Evolutionary conservation across 92 coral and sea anemone species (phyloP), one percentile per base, ranked within the genome.

Genomic region (Zoanthus sociatus): DNA sequence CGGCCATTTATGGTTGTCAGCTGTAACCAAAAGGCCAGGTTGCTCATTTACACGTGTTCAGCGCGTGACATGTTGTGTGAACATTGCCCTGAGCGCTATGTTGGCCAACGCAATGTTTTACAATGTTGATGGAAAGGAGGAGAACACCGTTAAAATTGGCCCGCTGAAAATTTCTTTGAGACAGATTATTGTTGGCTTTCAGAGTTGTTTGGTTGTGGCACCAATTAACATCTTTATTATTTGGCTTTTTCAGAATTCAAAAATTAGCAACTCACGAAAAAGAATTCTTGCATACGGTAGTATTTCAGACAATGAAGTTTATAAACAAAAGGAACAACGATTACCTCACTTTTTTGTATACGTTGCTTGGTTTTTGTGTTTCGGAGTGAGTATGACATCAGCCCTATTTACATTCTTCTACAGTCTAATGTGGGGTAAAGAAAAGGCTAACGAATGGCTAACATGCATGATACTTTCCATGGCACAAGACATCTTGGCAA

Each of bases 391-490:
- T 3, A 51, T 81, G 6, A 46, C 88, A 0, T 89, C 93, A 0
- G 91, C 93, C n/a, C 31, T 70, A 1, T 90, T 93, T 50, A 90
- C 93, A 0, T 91, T 93, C 61, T 91, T 93, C 70, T 93, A 92
- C 70, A 92, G 94, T 51, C 21, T 92, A 11, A 86, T 79, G 89
- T 92, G 94, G 94, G 93, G 93, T 14, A 82, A 89, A 70, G 93
- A 89, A 7, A 54, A 70, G 26, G 88, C 90, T 5, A 87, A 92
- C 67, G 16, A 78, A 48, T 78, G 83, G 83, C 69, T 78, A 5
- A 78, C 83, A 4, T 78, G 44, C 16, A 78, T 78, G 26, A 3
- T 78, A 21, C 21, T 78, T 1, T 78, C 83, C 2, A 61, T 78
- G 21, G 16, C 32, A 31, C 83, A 78, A 21, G 83, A 78, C 70